phyloP scores from a whole-genome alignment of 2,797 vertebrate species.

The Tiaroga cobitis region DNA sequence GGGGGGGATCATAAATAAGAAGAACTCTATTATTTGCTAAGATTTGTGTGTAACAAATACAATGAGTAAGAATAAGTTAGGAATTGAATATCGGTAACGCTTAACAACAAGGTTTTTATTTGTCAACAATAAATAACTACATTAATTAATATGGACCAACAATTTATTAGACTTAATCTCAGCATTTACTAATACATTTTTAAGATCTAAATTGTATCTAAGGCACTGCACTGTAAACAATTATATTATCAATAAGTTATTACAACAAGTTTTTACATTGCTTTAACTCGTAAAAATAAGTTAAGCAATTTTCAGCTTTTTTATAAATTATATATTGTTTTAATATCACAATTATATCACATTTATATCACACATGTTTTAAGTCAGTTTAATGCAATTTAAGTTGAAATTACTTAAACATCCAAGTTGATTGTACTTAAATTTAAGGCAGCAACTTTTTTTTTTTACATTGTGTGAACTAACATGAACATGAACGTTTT shows the following conservation, averaged over 20 bases:
- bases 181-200: neutral
- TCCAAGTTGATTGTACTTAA: too few species aligned
- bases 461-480: neutral
- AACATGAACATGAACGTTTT: neutral
- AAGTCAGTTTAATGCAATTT: too few species aligned
- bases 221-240: neutral
- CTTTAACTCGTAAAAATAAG: too few species aligned
- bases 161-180: neutral
- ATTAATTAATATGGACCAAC: neutral
- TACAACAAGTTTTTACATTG: too few species aligned
- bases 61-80: neutral
- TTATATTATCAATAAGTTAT: too few species aligned
- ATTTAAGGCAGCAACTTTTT: too few species aligned
- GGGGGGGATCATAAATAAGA: neutral
- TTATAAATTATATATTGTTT: too few species aligned
- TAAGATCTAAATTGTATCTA: neutral
- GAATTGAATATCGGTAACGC: neutral
- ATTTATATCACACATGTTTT: too few species aligned
- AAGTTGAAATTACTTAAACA: too few species aligned
- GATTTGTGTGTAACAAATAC: neutral
- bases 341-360: too few species aligned
- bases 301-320: too few species aligned
- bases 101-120: neutral
- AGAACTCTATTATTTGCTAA: neutral
- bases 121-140: neutral